Base-by-base conservation (phyloP, 2,797 vertebrate species). In the Xyrichtys novacula region DNA sequence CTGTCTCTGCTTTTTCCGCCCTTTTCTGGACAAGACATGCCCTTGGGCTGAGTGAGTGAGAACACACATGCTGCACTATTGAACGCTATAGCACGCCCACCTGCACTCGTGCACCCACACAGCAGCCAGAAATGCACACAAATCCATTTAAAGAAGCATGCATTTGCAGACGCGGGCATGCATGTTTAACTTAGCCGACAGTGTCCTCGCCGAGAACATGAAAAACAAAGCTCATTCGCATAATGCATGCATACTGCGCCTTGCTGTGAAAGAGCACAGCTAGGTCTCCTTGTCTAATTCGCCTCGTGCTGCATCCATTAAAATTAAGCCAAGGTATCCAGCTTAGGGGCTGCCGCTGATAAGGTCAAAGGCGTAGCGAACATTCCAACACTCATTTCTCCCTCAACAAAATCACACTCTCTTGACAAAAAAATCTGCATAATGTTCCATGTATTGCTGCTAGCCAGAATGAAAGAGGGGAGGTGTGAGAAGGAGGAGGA, bases 321-420 rank as follows among this genome's bases (percentile, higher is more conserved):
- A 84, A 88, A 89, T 87, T 76, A 88, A 88, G 72, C 71, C 78
- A 69, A 88, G 85, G 88, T 90, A 85, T 89, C 76, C 78, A 65
- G 86, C 85, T 91, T 84, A 78, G 84, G 44, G 83, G 85, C 81
- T 50, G 76, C 84, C 25, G 56, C 85, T 84, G 90, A 90, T 90
- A 88, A 91, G 92, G 89, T 92, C 89, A 90, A 90, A 91, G 88
- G 85, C 88, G 68, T 83, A 78, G 85, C 72, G 85, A 91, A 88
- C 84, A 84, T 86, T 89, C 83, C 83, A 62, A 90, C 81, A 86
- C 76, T 89, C 84, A 84, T 90, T 89, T 84, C 83, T 80, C 55
- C 77, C 77, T 58, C 65, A 57, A 90, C 89, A 81, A 89, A 90
- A 89, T 89, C 80, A 52, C 65, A 84, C 83, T 74, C 85, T 84